Conservation (phyloP, 92 coral and sea anemone species). For the Parazoanthus swiftii region DNA sequence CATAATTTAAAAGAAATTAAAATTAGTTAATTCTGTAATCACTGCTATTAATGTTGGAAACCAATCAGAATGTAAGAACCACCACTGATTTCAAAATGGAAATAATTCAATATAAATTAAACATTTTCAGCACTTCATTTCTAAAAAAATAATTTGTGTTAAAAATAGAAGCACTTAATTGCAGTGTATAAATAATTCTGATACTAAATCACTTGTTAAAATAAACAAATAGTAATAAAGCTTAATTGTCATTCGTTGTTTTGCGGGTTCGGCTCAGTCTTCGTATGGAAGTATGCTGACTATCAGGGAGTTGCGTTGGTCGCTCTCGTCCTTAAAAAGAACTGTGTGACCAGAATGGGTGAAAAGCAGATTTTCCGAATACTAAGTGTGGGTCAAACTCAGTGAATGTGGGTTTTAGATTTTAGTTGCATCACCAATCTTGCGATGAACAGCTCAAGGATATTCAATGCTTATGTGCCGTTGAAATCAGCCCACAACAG, state of each 20-base stretch:
- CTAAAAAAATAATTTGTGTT: neutral
- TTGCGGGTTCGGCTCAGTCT: too few species aligned
- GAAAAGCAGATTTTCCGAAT: neutral
- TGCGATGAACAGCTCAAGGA: neutral
- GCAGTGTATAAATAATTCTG: neutral
- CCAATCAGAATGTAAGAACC: too few species aligned
- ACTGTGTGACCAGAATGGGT: neutral
- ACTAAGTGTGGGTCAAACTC: neutral
- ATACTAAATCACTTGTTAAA: neutral
- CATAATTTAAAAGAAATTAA: neutral
- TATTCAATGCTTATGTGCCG: neutral
- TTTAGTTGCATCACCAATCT: neutral
- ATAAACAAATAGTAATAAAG: neutral
- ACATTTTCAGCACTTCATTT: neutral
- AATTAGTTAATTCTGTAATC: neutral
- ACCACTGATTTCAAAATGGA: too few species aligned
- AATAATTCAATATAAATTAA: neutral
- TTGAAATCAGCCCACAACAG: neutral
- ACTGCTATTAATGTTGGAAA: too few species aligned
- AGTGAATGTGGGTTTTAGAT: neutral
- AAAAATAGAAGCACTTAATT: neutral
- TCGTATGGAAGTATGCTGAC: too few species aligned
- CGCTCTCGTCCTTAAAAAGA: neutral
- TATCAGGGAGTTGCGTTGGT: neutral
- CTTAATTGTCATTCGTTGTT: neutral